Evolutionary conservation across 35 echinoderm and acorn worm genomes (phyloP), one percentile per base, ranked within the genome.

Genomic region (Holothuria glaberrima): DNA sequence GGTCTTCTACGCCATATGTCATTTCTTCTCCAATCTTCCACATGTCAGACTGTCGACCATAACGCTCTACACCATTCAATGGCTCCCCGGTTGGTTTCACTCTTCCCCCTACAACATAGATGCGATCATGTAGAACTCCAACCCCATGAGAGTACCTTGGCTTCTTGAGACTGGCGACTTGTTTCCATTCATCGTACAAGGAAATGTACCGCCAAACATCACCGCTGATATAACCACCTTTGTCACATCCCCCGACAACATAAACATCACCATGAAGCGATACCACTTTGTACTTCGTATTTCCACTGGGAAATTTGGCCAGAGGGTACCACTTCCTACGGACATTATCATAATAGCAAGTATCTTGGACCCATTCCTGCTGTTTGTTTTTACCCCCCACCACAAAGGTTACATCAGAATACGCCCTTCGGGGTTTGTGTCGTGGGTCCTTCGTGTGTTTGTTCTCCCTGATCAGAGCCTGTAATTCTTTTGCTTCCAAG

Each of bases 151-250:
- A 86, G 54, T 90, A 75, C 27, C 97, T 78, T 38, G 97, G 93
- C 6, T 80, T 48, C 12, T 72, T 86, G 18, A 95, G 30, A 30
- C 83, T 73, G 14, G 48, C 83, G 2, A 85, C 89, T 50, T 90
- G 87, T 35, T 94, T 90, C 97, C 97, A 99, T 65, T 95, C 93
- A 36, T 99, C 91, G 81, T 90, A 94, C 17, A 99, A 75, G 0
- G 93, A 88, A 63, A 95, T 94, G 79, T 99, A 99, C 59, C 91
- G 83, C 97, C 97, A 99, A 0, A 89, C 87, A 19, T 99, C 93
- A 19, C 93, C 93, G 4, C 70, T 91, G 32, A 99, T 73, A 27
- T 78, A n/a, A 58, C 71, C 91, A 29, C 67, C 80, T 30, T 92
- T 92, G 34, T 80, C 73, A 22, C 88, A 77, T 18, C 97, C 97